Percentiles rank a stretch among this genome's conserved stretches.
Conservation (phyloP, 2,113 vertebrate genomes). For the Cricetomys ansorgei region DNA sequence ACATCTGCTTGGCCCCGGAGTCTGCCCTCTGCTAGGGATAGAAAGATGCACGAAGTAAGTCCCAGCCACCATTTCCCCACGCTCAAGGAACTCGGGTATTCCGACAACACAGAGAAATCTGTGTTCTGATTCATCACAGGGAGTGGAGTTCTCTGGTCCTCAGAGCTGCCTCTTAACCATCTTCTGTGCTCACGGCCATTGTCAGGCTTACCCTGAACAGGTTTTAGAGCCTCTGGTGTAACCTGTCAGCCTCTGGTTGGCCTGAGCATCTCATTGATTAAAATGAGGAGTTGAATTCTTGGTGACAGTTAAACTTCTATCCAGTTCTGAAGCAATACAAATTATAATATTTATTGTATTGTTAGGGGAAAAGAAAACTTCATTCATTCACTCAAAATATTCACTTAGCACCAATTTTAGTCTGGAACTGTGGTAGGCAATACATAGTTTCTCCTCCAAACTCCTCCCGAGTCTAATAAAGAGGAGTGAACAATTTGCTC, state of each 20-base stretch:
- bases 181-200: background rate
- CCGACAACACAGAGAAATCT: background rate
- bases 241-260: background rate
- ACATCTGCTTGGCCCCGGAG: background rate
- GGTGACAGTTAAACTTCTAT: background rate
- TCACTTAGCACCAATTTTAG: background rate
- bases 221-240: background rate
- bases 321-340: background rate
- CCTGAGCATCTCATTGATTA: background rate
- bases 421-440: background rate
- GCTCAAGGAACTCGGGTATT: background rate
- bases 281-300: background rate
- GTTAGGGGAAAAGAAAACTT: background rate
- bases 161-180: background rate
- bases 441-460: background rate
- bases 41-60: background rate
- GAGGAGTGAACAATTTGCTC: background rate
- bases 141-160: background rate
- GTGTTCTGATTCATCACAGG: background rate
- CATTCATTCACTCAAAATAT: background rate
- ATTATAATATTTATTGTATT: background rate
- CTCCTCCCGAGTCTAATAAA: background rate
- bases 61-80: background rate
- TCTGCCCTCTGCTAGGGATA: background rate
- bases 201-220: background rate